phyloP scores from a whole-genome alignment of 2,888 invertebrate species.

The Ichneumon xanthorius region DNA sequence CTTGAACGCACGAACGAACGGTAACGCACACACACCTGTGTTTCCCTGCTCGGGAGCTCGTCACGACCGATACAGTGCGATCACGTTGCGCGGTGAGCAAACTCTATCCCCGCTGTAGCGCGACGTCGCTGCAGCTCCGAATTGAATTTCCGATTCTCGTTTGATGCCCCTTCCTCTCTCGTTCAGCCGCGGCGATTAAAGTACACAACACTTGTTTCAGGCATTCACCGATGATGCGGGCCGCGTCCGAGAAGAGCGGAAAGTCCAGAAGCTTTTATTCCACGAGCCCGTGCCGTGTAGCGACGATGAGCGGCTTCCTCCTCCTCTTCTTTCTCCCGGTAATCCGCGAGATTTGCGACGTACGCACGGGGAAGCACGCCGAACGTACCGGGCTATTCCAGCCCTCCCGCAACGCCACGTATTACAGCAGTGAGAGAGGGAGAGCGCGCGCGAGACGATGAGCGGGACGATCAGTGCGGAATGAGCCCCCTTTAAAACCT shows the following conservation, averaged over 20 bases:
- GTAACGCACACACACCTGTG: not conserved
- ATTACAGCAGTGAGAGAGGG: constrained; percentile 36
- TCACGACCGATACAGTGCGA: not conserved
- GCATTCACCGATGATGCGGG: not conserved
- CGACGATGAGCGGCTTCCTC: not conserved
- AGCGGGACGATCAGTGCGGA: constrained; percentile 22
- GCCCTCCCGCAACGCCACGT: constrained; percentile 62
- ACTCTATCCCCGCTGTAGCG: not conserved
- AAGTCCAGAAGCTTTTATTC: not conserved
- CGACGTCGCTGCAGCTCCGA: not conserved
- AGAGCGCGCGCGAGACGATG: constrained; percentile 23
- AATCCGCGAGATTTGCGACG: constrained; percentile 46
- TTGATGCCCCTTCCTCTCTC: not conserved
- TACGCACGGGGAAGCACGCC: constrained; percentile 10
- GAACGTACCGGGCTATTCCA: constrained; percentile 13
- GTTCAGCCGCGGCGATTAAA: not conserved
- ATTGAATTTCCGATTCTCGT: constrained; percentile 49
- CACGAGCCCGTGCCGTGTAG: not conserved
- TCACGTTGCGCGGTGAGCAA: not conserved
- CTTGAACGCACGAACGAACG: constrained; percentile 50
- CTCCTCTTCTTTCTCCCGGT: not conserved
- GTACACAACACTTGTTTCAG: not conserved
- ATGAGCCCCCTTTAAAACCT: constrained; percentile 76
- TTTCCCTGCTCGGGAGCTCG: not conserved
- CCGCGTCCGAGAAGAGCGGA: not conserved